Percentiles rank a stretch among this genome's conserved stretches.
These are phyloP conservation scores for Ridgeia piscesae DNA, from an alignment of 1,140 invertebrate genomes.

Conservation along the genomic window DNA sequence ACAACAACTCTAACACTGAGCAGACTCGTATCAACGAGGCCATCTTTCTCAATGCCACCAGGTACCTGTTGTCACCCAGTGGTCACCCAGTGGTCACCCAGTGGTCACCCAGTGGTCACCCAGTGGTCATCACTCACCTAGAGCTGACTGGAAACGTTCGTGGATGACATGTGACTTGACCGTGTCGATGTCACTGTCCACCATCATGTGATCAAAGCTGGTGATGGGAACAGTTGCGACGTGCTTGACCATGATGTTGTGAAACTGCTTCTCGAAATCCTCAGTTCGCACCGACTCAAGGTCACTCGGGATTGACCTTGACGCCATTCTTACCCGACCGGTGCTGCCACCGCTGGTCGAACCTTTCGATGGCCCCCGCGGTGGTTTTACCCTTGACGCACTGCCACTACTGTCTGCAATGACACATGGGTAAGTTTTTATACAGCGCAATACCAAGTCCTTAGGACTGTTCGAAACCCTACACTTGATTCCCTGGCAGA, in stretches of 20 bases:
- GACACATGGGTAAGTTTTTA: neutral
- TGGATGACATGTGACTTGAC: constrained; percentile 21
- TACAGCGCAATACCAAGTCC: too few relatives aligned
- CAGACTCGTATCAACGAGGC: too few relatives aligned
- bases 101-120: neutral
- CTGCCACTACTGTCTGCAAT: neutral
- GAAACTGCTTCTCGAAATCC: constrained; percentile 41
- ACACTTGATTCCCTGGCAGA: too few relatives aligned
- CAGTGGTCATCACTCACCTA: constrained; percentile 14
- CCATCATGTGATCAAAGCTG: constrained; percentile 22
- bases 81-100: neutral
- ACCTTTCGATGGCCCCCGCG: neutral
- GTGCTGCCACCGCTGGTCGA: neutral
- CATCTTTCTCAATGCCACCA: too few relatives aligned
- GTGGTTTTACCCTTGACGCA: neutral
- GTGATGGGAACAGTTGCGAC: constrained; percentile 23
- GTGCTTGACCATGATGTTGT: constrained; percentile 17
- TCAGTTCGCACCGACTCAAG: constrained; percentile 46
- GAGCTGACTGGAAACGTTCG: constrained; percentile 11
- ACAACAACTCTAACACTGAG: too few relatives aligned
- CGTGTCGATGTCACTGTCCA: constrained; percentile 29
- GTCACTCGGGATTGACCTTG: constrained; percentile 33
- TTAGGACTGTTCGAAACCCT: too few relatives aligned
- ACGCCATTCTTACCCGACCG: neutral
- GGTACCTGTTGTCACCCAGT: too few relatives aligned